Evolutionary conservation across 1,140 invertebrate genomes (phyloP).

Genomic region (Brachionus manjavacas): DNA sequence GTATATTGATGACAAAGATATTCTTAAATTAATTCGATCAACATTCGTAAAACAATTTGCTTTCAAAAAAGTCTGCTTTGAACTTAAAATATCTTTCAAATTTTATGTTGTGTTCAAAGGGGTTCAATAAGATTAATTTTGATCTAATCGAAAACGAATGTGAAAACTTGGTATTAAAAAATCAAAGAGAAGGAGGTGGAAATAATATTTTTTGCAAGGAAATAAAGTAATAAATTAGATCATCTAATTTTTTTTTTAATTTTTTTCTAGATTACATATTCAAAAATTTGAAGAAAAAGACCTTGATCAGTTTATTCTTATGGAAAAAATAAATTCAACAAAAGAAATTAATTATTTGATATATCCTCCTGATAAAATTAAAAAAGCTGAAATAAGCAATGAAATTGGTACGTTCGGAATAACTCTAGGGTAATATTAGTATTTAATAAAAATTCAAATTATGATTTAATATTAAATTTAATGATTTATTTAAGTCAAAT

Average conservation of each 20-base stretch:
- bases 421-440: not conserved
- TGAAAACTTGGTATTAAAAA: not conserved
- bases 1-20: not conserved
- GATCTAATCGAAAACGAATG: not conserved
- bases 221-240: not conserved
- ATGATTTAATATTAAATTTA: not conserved
- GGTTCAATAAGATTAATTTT: not conserved
- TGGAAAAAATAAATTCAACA: slow-evolving; percentile 20
- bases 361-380: not conserved
- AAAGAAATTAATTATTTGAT: not conserved
- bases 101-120: not conserved
- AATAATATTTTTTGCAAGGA: not conserved
- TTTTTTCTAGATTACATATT: not conserved
- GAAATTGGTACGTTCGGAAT: slow-evolving; percentile 31
- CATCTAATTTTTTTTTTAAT: not conserved
- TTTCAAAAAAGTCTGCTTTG: not conserved
- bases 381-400: not conserved
- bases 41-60: not conserved
- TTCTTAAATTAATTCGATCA: not conserved
- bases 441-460: not conserved
- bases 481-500: too few relatives aligned
- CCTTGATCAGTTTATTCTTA: not conserved
- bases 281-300: not conserved
- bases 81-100: too few relatives aligned
- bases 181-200: not conserved